Evolutionary conservation across 2,113 vertebrate species (phyloP).

Genomic region (Leuciscus idus): DNA sequence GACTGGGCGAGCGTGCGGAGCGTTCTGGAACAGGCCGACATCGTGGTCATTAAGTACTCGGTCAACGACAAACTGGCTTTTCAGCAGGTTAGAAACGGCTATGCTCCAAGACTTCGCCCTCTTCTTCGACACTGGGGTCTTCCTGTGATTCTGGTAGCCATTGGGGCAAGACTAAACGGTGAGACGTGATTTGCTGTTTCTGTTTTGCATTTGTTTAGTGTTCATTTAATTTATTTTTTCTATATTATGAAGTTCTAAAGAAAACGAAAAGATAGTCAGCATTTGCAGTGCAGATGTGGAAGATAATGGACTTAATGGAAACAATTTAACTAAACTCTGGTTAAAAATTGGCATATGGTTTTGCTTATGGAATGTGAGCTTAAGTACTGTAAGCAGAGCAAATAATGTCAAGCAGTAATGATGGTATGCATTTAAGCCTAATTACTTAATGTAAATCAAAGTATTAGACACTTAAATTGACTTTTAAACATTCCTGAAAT

Average conservation of each 20-base stretch:
- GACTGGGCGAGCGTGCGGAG: slow-evolving; percentile 90
- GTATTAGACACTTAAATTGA: background rate
- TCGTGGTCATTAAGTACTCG: slow-evolving; percentile 94
- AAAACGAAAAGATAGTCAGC: background rate
- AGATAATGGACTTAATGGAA: slow-evolving; percentile 19
- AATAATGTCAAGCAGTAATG: slow-evolving; percentile 26
- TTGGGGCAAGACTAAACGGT: slow-evolving; percentile 91
- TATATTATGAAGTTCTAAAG: background rate
- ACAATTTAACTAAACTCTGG: slow-evolving; percentile 10
- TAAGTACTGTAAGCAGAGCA: slow-evolving; percentile 27
- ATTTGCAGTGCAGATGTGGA: background rate
- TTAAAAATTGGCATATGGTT: slow-evolving; percentile 42
- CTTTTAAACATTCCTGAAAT: background rate
- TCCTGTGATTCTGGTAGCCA: slow-evolving; percentile 91
- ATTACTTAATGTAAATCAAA: background rate
- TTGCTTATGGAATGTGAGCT: slow-evolving; percentile 18
- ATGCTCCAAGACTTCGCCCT: slow-evolving; percentile 90
- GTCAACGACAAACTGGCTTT: slow-evolving; percentile 93
- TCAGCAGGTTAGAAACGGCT: slow-evolving; percentile 89
- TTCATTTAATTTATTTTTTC: slow-evolving; percentile 13
- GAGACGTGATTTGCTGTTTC: slow-evolving; percentile 63
- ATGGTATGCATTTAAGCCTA: slow-evolving; percentile 11
- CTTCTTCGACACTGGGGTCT: slow-evolving; percentile 84
- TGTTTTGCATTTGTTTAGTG: background rate
- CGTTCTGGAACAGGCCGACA: slow-evolving; percentile 89